A percentile compares a stretch with the other conserved stretches of the same genome.
Evolutionary conservation across 2,797 vertebrate genomes (phyloP).

Genomic region (Anableps anableps): DNA sequence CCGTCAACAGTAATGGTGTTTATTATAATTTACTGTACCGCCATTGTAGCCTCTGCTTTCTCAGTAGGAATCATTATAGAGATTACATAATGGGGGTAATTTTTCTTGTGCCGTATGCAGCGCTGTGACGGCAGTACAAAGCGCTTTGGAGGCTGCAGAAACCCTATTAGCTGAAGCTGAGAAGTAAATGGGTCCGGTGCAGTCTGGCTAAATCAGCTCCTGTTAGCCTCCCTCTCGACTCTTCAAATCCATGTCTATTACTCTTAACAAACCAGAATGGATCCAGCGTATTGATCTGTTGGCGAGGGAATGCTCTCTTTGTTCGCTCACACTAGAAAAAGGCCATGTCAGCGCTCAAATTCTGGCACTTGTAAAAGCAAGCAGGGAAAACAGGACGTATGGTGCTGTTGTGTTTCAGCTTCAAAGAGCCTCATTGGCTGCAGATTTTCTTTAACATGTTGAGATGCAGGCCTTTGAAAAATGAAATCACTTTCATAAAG

Average conservation of each 20-base stretch:
- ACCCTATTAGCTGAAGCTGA: constrained; percentile 57
- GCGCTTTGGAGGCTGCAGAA: constrained; percentile 59
- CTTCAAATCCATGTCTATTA: constrained; percentile 73
- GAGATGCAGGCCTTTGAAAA: not conserved
- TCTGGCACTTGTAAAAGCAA: constrained; percentile 1
- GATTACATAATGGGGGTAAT: constrained; percentile 75
- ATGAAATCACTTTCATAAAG: not conserved
- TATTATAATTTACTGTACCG: constrained; percentile 70
- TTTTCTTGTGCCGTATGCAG: constrained; percentile 53
- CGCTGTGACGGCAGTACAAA: constrained; percentile 49
- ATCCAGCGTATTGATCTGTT: constrained; percentile 75
- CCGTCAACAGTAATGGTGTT: constrained; percentile 72
- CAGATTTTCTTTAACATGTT: not conserved
- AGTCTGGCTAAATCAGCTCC: constrained; percentile 60
- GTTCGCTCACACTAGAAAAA: constrained; percentile 31
- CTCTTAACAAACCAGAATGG: constrained; percentile 79
- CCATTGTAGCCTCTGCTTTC: constrained; percentile 66
- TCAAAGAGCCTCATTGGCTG: not conserved
- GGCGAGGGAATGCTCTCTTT: constrained; percentile 63
- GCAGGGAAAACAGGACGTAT: not conserved
- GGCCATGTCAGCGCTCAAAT: constrained; percentile 5
- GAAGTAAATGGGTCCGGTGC: constrained; percentile 65
- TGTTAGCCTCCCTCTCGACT: constrained; percentile 50
- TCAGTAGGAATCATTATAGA: constrained; percentile 73
- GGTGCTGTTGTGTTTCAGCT: not conserved